Conservation (phyloP, 2,888 invertebrate species). For the Habroteleia sp. region DNA sequence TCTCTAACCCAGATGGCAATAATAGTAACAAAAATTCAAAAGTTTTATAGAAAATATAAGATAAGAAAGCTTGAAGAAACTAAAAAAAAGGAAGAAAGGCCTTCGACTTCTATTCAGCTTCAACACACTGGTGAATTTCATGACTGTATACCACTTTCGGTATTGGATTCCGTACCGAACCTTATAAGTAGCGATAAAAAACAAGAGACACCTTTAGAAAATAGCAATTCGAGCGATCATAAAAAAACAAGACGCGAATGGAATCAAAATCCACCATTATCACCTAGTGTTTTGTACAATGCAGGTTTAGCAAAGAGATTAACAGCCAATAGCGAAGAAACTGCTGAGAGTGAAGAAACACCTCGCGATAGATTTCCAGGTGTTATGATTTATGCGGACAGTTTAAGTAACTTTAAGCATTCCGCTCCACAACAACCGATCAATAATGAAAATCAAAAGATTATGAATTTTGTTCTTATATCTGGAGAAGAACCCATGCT, state of each 20-base stretch:
- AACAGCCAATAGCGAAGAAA: conserved; percentile 1
- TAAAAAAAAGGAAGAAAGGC: conserved; percentile 24
- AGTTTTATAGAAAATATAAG: conserved; percentile 67
- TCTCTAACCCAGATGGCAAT: conserved; percentile 28
- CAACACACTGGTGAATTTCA: conserved; percentile 80
- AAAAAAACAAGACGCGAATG: conserved; percentile 41
- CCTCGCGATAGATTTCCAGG: conserved; percentile 41
- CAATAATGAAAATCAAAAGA: conserved; percentile 35
- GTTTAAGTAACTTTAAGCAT: conserved; percentile 32
- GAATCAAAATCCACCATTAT: conserved; percentile 32
- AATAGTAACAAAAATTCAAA: conserved; percentile 67
- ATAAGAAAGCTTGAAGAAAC: conserved; percentile 66
- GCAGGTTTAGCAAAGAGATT: neutral
- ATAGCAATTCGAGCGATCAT: conserved; percentile 6
- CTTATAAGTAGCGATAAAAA: neutral
- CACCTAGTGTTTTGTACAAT: conserved; percentile 38
- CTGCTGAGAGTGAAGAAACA: neutral
- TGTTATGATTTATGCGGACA: conserved; percentile 48
- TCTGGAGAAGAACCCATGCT: conserved; percentile 66
- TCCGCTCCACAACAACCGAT: neutral
- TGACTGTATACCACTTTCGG: conserved; percentile 76
- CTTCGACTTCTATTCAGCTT: conserved; percentile 51
- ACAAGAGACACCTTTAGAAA: neutral
- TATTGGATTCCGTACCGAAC: conserved; percentile 61
- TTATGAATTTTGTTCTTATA: conserved; percentile 66